Base-by-base conservation (phyloP, 37 sponge, comb jelly and placozoan species). In the Diacarnus erythraeanus region DNA sequence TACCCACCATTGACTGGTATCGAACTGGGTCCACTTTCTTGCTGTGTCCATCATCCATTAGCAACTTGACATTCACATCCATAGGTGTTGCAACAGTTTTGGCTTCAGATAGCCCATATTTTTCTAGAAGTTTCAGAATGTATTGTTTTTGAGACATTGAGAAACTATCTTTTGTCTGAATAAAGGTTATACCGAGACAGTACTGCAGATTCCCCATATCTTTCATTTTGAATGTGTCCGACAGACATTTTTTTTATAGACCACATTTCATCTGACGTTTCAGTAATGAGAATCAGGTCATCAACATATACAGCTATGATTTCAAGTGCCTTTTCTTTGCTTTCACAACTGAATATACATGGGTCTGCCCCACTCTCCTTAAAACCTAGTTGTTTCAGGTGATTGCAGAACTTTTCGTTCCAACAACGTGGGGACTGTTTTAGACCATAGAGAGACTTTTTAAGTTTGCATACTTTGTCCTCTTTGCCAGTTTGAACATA, bases 41-140 rank as follows among this genome's bases (percentile, higher is more conserved):
- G n/a, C n/a, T n/a, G n/a, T n/a, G n/a, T n/a, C 80, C 80, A 83
- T 89, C 89, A 75, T 89, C 84, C 39, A 74, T 79, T 3, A 57
- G 51, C 31, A 83, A 51, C 69, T 71, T 83, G 27, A 78, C 83
- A 63, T 26, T 78, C 3, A n/a, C 12, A 57, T 79, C 71, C 27
- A 76, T 72, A 69, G 84, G 80, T 10, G 84, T 84, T 69, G 89
- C 57, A 15, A 68, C 44, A 65, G 68, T 29, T 21, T 83, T 83
- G 12, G 79, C 79, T 65, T 88, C 79, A 30, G 74, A 29, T 3
- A 88, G 79, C 15, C 79, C 74, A 64, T 59, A 79, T 40, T 44
- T 83, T 20, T 68, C 38, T 15, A 87, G 78, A 23, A 87, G 26
- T 4, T 58, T 67, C 67, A 25, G n/a, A 21, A 88, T 72, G 59